These are phyloP conservation scores for fruit fly (Drosophila melanogaster) DNA, from an alignment of 1,140 invertebrate species.

Conservation along the genomic window DNA sequence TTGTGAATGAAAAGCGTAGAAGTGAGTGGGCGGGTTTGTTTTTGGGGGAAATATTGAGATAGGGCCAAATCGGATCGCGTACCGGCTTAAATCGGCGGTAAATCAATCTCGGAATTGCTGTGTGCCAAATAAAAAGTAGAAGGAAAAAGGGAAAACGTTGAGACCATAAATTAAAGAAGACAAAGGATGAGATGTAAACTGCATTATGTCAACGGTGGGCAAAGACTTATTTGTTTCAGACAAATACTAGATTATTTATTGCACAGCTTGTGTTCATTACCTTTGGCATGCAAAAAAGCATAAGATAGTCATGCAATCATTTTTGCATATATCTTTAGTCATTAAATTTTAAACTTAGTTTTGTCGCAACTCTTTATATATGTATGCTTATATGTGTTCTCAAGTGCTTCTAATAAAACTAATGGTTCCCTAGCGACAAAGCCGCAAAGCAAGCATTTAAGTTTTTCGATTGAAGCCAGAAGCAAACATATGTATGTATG, in stretches of 20 bases:
- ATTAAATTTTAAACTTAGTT: too few relatives aligned
- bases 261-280: too few relatives aligned
- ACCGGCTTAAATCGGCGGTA: conserved; percentile 33
- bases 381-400: too few relatives aligned
- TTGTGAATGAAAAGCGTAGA: conserved; percentile 54
- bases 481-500: not conserved
- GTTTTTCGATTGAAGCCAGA: not conserved
- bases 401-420: not conserved
- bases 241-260: not conserved
- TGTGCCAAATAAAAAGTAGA: conserved; percentile 16
- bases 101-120: conserved; percentile 36
- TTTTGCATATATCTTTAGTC: too few relatives aligned
- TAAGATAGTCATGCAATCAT: too few relatives aligned
- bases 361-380: too few relatives aligned
- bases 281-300: too few relatives aligned
- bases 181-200: conserved; percentile 10
- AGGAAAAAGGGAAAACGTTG: conserved; percentile 1
- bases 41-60: conserved; percentile 4
- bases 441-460: not conserved
- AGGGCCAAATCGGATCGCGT: conserved; percentile 18
- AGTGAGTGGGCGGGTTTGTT: conserved; percentile 8
- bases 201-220: conserved; percentile 17
- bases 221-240: not conserved
- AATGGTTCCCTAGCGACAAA: not conserved
- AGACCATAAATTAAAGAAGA: conserved; percentile 44